A percentile compares a stretch with the other conserved stretches of the same genome.
These are phyloP conservation scores for Passerina amoena DNA, from an alignment of 2,113 vertebrate species.

Conservation along the genomic window DNA sequence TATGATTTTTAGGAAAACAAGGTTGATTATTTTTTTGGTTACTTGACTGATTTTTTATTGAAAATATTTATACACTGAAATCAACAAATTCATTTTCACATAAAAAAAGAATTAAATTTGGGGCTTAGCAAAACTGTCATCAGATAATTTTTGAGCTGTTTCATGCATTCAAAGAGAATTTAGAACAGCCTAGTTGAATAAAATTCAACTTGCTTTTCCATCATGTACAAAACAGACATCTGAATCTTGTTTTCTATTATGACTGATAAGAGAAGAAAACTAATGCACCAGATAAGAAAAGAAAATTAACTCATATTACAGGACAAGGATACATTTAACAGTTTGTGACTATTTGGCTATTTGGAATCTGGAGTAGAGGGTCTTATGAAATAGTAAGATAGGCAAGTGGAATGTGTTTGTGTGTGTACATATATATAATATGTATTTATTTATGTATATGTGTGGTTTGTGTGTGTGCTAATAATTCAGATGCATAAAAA, in stretches of 20 bases:
- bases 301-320: neutral
- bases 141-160: neutral
- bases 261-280: neutral
- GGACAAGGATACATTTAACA: neutral
- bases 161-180: neutral
- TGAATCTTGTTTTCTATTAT: neutral
- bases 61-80: neutral
- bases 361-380: neutral
- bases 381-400: neutral
- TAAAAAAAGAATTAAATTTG: neutral
- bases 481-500: neutral
- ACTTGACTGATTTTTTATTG: neutral
- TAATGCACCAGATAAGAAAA: neutral
- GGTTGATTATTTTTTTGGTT: accelerated
- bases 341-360: neutral
- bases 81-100: neutral
- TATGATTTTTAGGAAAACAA: neutral
- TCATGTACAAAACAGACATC: neutral
- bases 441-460: too few species aligned
- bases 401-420: neutral
- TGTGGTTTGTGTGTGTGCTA: neutral
- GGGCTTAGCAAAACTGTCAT: neutral
- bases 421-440: neutral
- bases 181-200: neutral
- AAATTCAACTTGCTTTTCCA: neutral